Percentiles rank a stretch among this genome's conserved stretches.
These are phyloP conservation scores for Rhagoletis zephyria DNA, from an alignment of 1,140 invertebrate species.

Conservation along the genomic window DNA sequence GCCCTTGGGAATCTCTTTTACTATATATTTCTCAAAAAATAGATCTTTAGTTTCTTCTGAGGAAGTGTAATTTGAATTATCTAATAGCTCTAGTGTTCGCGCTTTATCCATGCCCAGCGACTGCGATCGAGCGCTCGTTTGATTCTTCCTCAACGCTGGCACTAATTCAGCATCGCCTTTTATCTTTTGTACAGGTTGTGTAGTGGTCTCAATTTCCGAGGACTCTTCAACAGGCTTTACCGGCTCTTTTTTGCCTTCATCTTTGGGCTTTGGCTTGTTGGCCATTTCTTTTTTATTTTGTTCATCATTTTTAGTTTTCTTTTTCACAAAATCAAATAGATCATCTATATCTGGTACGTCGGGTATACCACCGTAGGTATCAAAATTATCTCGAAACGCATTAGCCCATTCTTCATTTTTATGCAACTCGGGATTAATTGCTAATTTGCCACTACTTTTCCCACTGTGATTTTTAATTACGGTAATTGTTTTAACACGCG, in stretches of 20 bases:
- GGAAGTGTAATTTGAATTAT: slow-evolving; percentile 68
- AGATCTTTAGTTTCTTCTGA: slow-evolving; percentile 66
- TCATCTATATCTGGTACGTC: slow-evolving; percentile 71
- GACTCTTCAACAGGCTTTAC: slow-evolving; percentile 54
- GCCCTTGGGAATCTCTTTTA: slow-evolving; percentile 62
- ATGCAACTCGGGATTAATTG: slow-evolving; percentile 66
- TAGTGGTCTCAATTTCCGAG: slow-evolving; percentile 53
- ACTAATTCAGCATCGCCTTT: slow-evolving; percentile 70
- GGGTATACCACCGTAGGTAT: slow-evolving; percentile 66
- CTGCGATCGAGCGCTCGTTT: slow-evolving; percentile 45
- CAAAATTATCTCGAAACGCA: slow-evolving; percentile 70
- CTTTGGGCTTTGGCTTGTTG: slow-evolving; percentile 37
- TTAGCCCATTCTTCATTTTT: slow-evolving; percentile 69
- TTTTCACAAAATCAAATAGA: slow-evolving; percentile 70
- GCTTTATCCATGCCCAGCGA: slow-evolving; percentile 34
- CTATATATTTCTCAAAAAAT: slow-evolving; percentile 68
- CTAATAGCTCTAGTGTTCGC: slow-evolving; percentile 60
- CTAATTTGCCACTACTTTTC: slow-evolving; percentile 59
- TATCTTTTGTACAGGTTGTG: slow-evolving; percentile 65
- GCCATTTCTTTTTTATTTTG: slow-evolving; percentile 18
- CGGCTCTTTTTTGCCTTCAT: slow-evolving; percentile 55
- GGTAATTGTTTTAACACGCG: slow-evolving; percentile 71
- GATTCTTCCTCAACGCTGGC: slow-evolving; percentile 55
- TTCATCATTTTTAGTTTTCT: slow-evolving; percentile 59
- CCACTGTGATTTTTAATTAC: slow-evolving; percentile 67